Conservation (phyloP, 2,888 invertebrate genomes). For the Mayetiola destructor region DNA sequence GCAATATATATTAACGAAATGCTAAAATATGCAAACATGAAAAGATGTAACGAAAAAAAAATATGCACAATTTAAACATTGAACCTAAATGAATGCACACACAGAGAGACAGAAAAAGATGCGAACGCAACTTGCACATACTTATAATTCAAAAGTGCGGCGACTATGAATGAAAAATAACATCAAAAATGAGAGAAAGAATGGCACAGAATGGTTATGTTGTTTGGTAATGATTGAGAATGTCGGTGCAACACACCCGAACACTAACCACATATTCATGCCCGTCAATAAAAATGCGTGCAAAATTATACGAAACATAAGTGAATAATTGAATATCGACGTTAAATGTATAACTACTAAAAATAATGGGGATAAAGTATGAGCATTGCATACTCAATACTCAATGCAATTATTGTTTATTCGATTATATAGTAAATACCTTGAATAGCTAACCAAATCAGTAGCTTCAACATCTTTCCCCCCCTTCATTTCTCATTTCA, state of each 20-base stretch:
- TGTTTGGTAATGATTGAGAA: not conserved
- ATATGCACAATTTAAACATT: not conserved
- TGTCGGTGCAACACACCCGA: not conserved
- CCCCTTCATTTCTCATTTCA: not conserved
- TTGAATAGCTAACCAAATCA: not conserved
- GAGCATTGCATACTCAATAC: constrained; percentile 5
- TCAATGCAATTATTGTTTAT: constrained; percentile 13
- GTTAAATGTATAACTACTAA: constrained; percentile 2
- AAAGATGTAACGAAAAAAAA: not conserved
- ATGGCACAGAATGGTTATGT: too few species aligned
- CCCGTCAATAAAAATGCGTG: constrained; percentile 3
- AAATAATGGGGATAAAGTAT: too few species aligned
- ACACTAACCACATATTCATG: not conserved
- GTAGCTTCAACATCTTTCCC: not conserved
- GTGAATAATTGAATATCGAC: constrained; percentile 11
- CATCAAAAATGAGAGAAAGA: too few species aligned
- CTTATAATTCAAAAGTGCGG: not conserved
- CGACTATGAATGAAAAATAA: not conserved
- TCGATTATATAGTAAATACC: constrained; percentile 11
- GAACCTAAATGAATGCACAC: not conserved
- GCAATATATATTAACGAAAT: too few species aligned
- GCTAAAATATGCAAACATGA: too few species aligned
- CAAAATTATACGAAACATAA: constrained; percentile 10
- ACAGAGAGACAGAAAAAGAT: too few species aligned
- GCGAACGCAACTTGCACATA: too few species aligned